Evolutionary conservation across 2,797 vertebrate genomes (phyloP), one percentile per base, ranked within the genome.

Genomic region (Pangasius larnaudii): DNA sequence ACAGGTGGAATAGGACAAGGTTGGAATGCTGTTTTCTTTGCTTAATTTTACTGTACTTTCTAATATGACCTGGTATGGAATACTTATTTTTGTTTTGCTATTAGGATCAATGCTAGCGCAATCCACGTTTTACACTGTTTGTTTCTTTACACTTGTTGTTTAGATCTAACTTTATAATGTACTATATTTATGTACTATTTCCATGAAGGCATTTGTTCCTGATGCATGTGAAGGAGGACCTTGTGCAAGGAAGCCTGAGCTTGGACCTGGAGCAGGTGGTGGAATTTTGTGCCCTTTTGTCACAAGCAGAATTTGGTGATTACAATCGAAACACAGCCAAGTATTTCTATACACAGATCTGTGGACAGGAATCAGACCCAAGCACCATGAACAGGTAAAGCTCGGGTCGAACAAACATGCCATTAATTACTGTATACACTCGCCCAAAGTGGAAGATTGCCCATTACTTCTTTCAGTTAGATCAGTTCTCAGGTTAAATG

Each of bases 241-340:
- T 97, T 69, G 89, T 96, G 6, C 93, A 94, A 36, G 96, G 96
- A 85, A 96, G 96, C 87, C 94, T 97, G 87, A 95, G 93, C 53
- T 96, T 96, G 88, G 95, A 96, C 59, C 91, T 93, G 61, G 96
- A 97, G 87, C 96, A 96, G 90, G 96, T 95, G 0, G 89, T 96
- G 84, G 96, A 96, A 88, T 95, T 97, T 79, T 96, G 96, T 10
- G 97, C 96, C 0, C 91, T 97, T 83, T 85, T 97, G 92, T 96
- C 97, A 59, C 97, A 97, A 92, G 95, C 95, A 91, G 96, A 97
- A 86, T 97, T 96, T 84, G 97, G 97, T 69, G 97, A 97, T 92
- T 97, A 97, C 91, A 97, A 96, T 86, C 96, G 96, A 91, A 97
- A 97, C 91, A 96, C 96, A 1, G 96, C 96, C 90, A 96, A 96